These are phyloP conservation scores for Gandaritis pyraliata DNA, from an alignment of 2,888 invertebrate species.

Conservation along the genomic window DNA sequence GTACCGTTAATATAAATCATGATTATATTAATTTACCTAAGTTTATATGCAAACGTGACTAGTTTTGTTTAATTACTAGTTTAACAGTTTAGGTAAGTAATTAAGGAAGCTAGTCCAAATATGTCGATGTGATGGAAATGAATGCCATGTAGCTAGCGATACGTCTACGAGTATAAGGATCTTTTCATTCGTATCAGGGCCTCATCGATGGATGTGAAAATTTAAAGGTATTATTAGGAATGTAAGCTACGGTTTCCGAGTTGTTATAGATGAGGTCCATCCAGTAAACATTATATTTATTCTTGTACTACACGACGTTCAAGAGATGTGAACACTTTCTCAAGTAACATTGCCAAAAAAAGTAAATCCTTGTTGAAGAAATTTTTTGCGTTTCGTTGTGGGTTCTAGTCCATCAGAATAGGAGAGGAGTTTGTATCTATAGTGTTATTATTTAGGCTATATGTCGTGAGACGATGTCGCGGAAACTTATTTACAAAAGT, in stretches of 20 bases:
- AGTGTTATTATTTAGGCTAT: conserved; percentile 67
- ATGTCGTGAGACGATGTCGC: conserved; percentile 25
- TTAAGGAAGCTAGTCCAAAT: conserved; percentile 84
- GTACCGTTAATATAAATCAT: conserved; percentile 60
- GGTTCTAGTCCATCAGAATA: conserved; percentile 82
- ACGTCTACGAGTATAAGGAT: conserved; percentile 54
- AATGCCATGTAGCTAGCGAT: conserved; percentile 75
- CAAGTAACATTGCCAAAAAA: conserved; percentile 65
- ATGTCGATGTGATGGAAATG: conserved; percentile 79
- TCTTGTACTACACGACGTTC: conserved; percentile 47
- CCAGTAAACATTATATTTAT: conserved; percentile 43
- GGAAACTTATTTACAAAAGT: conserved; percentile 53
- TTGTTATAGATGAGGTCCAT: conserved; percentile 41
- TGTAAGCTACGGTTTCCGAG: conserved; percentile 36
- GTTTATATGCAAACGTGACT: conserved; percentile 68
- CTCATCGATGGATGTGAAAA: conserved; percentile 49
- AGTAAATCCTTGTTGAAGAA: conserved; percentile 56
- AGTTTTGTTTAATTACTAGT: conserved; percentile 82
- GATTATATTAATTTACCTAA: conserved; percentile 53
- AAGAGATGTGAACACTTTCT: conserved; percentile 44
- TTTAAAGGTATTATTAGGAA: conserved; percentile 48
- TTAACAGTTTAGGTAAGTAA: conserved; percentile 73
- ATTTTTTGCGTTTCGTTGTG: conserved; percentile 70
- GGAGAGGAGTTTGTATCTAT: conserved; percentile 67
- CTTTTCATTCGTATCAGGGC: conserved; percentile 40